A percentile compares a stretch with the other conserved stretches of the same genome.
These are phyloP conservation scores for Drosophila sproati DNA, from an alignment of 1,140 invertebrate species.

Conservation along the genomic window DNA sequence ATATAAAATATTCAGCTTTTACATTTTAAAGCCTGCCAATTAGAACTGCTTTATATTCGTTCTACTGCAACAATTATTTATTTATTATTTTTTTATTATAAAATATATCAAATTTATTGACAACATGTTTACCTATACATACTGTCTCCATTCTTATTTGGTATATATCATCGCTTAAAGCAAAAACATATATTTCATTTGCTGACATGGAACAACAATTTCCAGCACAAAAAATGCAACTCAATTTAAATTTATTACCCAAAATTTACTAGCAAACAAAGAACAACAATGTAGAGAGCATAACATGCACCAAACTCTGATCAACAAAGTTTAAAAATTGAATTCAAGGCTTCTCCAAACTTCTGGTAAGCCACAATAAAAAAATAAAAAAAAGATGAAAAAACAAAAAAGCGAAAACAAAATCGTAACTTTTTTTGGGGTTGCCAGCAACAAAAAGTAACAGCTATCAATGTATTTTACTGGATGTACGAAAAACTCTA, in stretches of 20 bases:
- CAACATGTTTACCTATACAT: too few species aligned
- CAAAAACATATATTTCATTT: not conserved
- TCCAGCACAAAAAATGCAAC: constrained; percentile 13
- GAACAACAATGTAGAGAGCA: constrained; percentile 28
- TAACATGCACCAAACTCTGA: constrained; percentile 13
- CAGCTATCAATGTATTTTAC: constrained; percentile 29
- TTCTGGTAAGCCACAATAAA: not conserved
- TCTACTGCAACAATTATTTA: too few species aligned
- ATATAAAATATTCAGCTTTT: too few species aligned
- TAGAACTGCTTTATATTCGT: too few species aligned
- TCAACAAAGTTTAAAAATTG: constrained; percentile 53
- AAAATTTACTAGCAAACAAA: constrained; percentile 10
- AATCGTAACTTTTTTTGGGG: constrained; percentile 28
- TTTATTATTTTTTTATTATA: too few species aligned
- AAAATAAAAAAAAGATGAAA: not conserved
- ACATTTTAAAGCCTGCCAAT: too few species aligned
- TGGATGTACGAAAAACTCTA: constrained; percentile 1
- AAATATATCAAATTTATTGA: too few species aligned
- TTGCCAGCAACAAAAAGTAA: constrained; percentile 15
- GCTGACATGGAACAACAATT: not conserved
- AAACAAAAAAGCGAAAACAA: not conserved
- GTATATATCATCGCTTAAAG: not conserved
- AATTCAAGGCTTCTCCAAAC: constrained; percentile 40
- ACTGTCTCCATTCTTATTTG: not conserved
- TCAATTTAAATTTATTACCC: constrained; percentile 34